A percentile compares a stretch with the other conserved stretches of the same genome.
These are phyloP conservation scores for Bombus sibiricus DNA, from an alignment of 1,140 invertebrate genomes.

Conservation along the genomic window DNA sequence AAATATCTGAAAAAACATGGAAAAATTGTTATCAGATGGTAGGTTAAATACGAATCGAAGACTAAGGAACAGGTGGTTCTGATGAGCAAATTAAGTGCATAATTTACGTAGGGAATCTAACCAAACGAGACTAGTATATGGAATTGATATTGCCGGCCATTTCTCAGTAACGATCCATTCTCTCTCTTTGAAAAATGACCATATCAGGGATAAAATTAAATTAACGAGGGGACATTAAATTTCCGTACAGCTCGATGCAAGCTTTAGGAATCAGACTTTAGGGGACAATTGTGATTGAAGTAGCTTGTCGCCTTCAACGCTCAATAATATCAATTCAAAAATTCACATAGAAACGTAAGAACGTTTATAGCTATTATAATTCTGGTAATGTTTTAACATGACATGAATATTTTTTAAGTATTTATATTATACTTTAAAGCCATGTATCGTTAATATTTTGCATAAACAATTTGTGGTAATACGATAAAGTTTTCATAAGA, in stretches of 20 bases:
- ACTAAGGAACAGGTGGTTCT: slow-evolving; percentile 15
- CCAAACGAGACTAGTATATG: slow-evolving; percentile 24
- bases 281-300: background rate
- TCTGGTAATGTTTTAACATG: too few species aligned
- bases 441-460: too few species aligned
- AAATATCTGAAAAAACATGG: background rate
- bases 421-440: too few species aligned
- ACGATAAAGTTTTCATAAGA: too few species aligned
- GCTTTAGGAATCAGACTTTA: background rate
- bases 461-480: too few species aligned
- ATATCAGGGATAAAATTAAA: slow-evolving; percentile 29
- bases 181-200: slow-evolving; percentile 25
- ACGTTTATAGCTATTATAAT: too few species aligned
- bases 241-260: slow-evolving; percentile 13
- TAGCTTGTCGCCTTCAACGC: background rate
- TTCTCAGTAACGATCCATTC: slow-evolving; percentile 7
- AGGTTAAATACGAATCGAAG: background rate
- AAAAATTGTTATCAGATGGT: background rate
- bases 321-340: too few species aligned
- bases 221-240: slow-evolving; percentile 32
- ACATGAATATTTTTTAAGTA: too few species aligned
- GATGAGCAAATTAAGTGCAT: slow-evolving; percentile 9
- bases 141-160: slow-evolving; percentile 28
- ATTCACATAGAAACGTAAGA: too few species aligned
- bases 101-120: slow-evolving; percentile 11